phyloP scores from a whole-genome alignment of 2,113 vertebrate species.

The Phyllopteryx taeniolatus region DNA sequence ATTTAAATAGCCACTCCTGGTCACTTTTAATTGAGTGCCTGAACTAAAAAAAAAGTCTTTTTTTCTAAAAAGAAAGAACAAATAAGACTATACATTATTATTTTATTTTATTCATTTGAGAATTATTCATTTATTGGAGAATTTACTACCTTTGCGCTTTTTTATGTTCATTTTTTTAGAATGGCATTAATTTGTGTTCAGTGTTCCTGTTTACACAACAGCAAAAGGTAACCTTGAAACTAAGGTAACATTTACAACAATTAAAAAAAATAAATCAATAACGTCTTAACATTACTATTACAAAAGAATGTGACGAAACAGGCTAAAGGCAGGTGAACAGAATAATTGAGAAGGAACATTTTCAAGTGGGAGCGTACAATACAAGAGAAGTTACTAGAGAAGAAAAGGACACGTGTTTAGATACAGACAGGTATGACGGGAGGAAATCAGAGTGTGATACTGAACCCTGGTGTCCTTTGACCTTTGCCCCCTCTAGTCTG shows the following conservation, averaged over 20 bases:
- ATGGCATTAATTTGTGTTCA: not conserved
- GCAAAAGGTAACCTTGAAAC: not conserved
- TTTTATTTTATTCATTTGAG: not conserved
- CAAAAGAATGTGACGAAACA: not conserved
- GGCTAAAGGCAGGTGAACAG: not conserved
- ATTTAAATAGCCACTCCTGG: not conserved
- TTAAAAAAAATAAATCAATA: not conserved
- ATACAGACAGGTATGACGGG: conserved; percentile 29
- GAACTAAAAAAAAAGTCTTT: no score
- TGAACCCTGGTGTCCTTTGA: conserved; percentile 48
- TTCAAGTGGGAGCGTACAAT: not conserved
- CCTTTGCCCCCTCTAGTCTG: conserved; percentile 44
- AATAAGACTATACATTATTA: not conserved
- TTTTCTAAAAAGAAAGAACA: not conserved
- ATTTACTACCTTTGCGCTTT: not conserved
- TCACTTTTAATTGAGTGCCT: not conserved
- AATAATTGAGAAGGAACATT: not conserved
- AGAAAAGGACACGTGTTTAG: not conserved
- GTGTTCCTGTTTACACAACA: not conserved
- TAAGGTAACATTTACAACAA: not conserved
- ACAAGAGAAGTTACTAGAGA: not conserved
- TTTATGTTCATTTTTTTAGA: not conserved
- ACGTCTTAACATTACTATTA: not conserved
- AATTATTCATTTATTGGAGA: not conserved
- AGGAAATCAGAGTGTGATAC: conserved; percentile 4